phyloP scores from a whole-genome alignment of 2,797 vertebrate species.

The Myotis daubentonii region DNA sequence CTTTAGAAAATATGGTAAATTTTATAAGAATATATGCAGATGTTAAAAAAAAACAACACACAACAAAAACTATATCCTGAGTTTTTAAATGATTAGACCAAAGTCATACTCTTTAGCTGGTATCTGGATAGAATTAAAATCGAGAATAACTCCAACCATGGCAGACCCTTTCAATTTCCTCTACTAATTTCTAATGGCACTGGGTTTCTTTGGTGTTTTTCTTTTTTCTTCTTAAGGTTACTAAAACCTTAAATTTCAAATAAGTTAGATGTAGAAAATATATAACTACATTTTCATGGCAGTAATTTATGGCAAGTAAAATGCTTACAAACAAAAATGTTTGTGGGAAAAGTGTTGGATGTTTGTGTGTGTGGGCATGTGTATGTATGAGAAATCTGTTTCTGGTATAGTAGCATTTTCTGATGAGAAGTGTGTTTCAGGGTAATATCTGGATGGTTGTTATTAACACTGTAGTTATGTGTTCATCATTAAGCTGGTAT shows the following conservation, averaged over 20 bases:
- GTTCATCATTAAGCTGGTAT: constrained; percentile 19
- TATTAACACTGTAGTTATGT: constrained; percentile 40
- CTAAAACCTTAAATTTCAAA: background rate
- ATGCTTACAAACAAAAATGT: background rate
- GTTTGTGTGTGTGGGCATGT: background rate
- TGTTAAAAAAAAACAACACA: background rate
- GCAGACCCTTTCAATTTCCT: background rate
- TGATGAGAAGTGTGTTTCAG: background rate
- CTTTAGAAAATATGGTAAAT: background rate
- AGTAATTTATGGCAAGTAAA: background rate
- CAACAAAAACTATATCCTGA: background rate
- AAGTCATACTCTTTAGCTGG: background rate
- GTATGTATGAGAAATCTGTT: background rate
- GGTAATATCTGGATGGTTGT: background rate
- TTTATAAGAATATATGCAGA: background rate
- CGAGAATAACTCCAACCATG: fast-evolving
- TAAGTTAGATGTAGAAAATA: background rate
- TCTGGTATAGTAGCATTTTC: background rate
- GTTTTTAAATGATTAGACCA: background rate
- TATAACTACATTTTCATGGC: background rate
- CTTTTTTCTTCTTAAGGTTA: background rate
- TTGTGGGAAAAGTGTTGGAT: background rate
- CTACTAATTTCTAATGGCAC: background rate
- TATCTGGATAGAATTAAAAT: background rate
- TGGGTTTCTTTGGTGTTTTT: background rate